A percentile compares a stretch with the other conserved stretches of the same genome.
phyloP scores from a whole-genome alignment of 2,797 vertebrate species.

The Melopsittacus undulatus region DNA sequence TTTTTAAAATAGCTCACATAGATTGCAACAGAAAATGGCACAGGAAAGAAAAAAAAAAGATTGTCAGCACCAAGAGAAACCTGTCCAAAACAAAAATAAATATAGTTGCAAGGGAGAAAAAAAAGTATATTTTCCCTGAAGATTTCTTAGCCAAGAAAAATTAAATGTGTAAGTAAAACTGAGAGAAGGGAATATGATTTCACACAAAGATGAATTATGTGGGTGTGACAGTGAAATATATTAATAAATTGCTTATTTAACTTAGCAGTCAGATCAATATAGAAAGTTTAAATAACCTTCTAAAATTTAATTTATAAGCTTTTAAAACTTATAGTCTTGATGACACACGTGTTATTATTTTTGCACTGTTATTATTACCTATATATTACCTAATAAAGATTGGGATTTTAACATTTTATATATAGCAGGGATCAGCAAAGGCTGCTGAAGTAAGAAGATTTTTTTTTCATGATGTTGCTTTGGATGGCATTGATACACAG shows the following conservation, averaged over 20 bases:
- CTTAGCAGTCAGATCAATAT: background rate
- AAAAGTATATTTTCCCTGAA: background rate
- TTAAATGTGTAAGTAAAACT: background rate
- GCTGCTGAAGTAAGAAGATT: background rate
- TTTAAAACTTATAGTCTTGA: background rate
- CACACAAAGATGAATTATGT: background rate
- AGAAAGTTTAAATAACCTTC: background rate
- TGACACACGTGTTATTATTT: background rate
- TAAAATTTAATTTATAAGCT: background rate
- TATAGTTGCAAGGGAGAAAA: background rate
- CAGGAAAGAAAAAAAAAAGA: background rate
- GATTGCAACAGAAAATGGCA: background rate
- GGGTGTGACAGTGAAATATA: background rate
- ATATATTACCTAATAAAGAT: background rate
- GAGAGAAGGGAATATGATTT: background rate
- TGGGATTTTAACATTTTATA: background rate
- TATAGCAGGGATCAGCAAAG: background rate
- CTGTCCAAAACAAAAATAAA: background rate
- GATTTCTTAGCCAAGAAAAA: constrained; percentile 1
- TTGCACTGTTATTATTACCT: background rate
- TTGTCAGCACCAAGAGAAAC: constrained; percentile 15
- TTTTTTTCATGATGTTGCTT: background rate
- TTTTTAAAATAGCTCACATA: constrained; percentile 32
- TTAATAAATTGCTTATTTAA: background rate
- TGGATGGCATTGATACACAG: background rate